Conservation (phyloP, 2,888 invertebrate genomes). For the Cephonodes hylas region DNA sequence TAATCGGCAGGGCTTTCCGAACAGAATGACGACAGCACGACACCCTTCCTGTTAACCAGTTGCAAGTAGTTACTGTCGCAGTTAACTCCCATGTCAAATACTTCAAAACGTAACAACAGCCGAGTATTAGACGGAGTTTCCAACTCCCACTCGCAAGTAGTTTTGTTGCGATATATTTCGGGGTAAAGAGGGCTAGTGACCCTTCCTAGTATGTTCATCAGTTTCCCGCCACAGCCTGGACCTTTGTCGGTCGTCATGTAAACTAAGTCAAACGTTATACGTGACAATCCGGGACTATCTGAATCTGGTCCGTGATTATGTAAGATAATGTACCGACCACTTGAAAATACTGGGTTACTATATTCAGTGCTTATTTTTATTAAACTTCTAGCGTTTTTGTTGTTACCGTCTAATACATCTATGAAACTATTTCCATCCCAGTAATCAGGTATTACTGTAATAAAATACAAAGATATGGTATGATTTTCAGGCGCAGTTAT, state of each 20-base stretch:
- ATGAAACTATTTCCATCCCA: conserved; percentile 55
- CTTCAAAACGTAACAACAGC: conserved; percentile 54
- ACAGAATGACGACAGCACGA: conserved; percentile 67
- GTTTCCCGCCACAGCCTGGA: conserved; percentile 64
- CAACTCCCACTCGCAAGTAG: conserved; percentile 66
- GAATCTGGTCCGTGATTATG: conserved; percentile 55
- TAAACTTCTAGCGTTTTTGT: conserved; percentile 36
- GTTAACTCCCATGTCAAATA: conserved; percentile 83
- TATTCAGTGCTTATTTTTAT: conserved; percentile 36
- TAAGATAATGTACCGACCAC: conserved; percentile 83
- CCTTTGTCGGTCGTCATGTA: conserved; percentile 63
- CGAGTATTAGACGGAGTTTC: conserved; percentile 57
- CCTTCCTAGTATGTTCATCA: conserved; percentile 49
- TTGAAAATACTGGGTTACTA: conserved; percentile 83
- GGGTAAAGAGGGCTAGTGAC: conserved; percentile 71
- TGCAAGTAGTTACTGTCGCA: conserved; percentile 85
- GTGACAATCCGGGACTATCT: too few relatives aligned
- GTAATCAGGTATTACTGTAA: conserved; percentile 38
- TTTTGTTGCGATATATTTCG: conserved; percentile 49
- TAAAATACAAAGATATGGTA: conserved; percentile 86
- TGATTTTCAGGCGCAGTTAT: conserved; percentile 84
- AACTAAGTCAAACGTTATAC: conserved; percentile 49
- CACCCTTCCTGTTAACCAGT: conserved; percentile 76
- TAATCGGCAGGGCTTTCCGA: conserved; percentile 82
- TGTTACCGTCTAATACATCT: conserved; percentile 64